Conservation (phyloP, 2,797 vertebrate species). For the Hydrophis major region DNA sequence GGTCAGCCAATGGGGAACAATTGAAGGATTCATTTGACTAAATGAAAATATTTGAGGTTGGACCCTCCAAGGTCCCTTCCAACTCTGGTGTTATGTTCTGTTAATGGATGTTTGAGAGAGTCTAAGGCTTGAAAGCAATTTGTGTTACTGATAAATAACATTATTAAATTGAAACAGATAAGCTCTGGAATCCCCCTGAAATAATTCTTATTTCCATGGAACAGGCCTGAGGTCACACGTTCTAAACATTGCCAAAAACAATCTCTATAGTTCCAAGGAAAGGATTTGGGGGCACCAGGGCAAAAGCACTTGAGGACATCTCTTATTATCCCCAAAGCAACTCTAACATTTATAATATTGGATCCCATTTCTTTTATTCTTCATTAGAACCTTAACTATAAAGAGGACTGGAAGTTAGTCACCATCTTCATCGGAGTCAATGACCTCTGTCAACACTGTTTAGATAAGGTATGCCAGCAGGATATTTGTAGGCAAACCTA, state of each 20-base stretch:
- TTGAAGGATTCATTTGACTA: neutral
- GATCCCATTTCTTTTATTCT: constrained; percentile 49
- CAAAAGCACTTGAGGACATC: neutral
- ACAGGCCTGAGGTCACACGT: neutral
- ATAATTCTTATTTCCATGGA: neutral
- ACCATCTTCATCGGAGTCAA: constrained; percentile 88
- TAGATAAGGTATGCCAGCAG: constrained; percentile 75
- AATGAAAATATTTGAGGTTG: neutral
- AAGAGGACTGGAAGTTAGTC: constrained; percentile 92
- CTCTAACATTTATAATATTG: neutral
- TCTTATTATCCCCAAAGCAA: constrained; percentile 25
- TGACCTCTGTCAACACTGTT: constrained; percentile 90
- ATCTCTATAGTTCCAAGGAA: neutral
- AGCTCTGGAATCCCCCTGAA: neutral
- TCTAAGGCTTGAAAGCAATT: neutral
- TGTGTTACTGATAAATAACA: neutral
- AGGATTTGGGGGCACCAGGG: neutral
- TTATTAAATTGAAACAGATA: neutral
- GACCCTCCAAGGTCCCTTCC: neutral
- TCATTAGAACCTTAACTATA: constrained; percentile 81
- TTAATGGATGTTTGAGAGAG: neutral
- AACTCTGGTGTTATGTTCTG: neutral
- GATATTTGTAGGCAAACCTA: neutral
- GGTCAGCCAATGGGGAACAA: neutral
- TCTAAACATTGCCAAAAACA: neutral